Evolutionary conservation across 1,140 invertebrate genomes (phyloP), one percentile per base, ranked within the genome.

Genomic region (Zaprionus capensis): DNA sequence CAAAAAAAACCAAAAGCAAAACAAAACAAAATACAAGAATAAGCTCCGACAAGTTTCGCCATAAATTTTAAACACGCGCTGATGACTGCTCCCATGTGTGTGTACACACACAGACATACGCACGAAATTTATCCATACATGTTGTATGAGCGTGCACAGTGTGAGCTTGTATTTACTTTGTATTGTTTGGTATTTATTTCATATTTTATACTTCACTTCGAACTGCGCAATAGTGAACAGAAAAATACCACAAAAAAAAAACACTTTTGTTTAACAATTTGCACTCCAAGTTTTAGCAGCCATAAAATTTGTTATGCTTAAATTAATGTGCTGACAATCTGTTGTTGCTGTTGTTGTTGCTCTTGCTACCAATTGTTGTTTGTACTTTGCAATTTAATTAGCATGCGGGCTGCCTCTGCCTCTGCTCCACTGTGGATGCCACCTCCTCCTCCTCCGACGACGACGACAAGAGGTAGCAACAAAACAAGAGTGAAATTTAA

Each of bases 61-160:
- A 87, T 82, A 79, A 79, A 87, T 87, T 87, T 80, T 70, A 69
- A 65, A 74, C 63, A 73, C 66, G 44, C 65, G 56, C 75, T 73
- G 64, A 62, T 62, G 58, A 68, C 62, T 66, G 70, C 41, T 72
- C 70, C 69, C 70, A 46, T 36, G 62, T 67, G 70, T 58, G 38
- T 20, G 22, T 6, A 62, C 34, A 69, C 24, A 63, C 17, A 36
- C 11, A 41, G 5, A 24, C 4, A 63, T 11, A 38, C n/a, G 26
- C 28, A n/a, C 55, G 31, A 9, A n/a, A 1, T 26, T 17, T 20
- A 64, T 34, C 11, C 44, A 46, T 41, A 34, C 31, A 55, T 64
- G 46, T 41, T 64, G 44, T 36, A 36, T n/a, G 38, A 41, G 38
- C 15, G 15, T 44, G 41, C 41, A 44, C 41, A 44, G 41, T 44